Base-by-base conservation (phyloP, 2,113 vertebrate genomes). In the Paradisaea rubra region DNA sequence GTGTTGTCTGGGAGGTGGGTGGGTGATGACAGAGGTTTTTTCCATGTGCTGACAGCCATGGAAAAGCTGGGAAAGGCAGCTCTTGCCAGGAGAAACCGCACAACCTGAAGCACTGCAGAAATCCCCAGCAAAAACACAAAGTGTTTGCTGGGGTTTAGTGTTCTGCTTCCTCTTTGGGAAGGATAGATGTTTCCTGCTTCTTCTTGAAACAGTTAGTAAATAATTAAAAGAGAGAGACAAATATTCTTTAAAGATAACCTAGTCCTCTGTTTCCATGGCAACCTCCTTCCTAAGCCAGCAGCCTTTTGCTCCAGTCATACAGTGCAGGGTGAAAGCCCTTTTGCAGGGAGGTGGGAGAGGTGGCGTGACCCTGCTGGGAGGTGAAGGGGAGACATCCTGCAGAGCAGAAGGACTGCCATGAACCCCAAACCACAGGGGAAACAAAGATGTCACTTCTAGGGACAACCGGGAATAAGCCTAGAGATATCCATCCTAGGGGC, bases 211-310 rank as follows among this genome's bases (percentile, higher is more conserved):
- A 78, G 89, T 86, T 95, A 89, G 96, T 96, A 96, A 97, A 97
- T 97, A 97, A 97, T 97, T 97, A 96, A 97, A 91, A 96, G 84
- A 89, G 61, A 92, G 68, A 97, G 92, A 93, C 87, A 94, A 95
- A 96, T 91, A 96, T 6, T 91, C 89, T 93, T 97, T 69, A 86
- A 94, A 94, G 93, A 97, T 94, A 97, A 96, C 57, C 77, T 65
- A 56, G 33, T 86, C 92, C 83, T 96, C 79, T 82, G 96, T 97
- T 96, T 93, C 95, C 87, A 97, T 84, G 68, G 92, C 56, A 97
- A 97, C 93, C 21, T 72, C n/a, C 47, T 92, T 87, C 85, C 77
- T 86, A 94, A 96, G 37, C 66, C 92, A 78, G 76, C 89, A 95
- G 71, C 56, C 74, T 95, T 96, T 93, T 54, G 31, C 87, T 93